Evolutionary conservation across 2,888 invertebrate genomes (phyloP).

Genomic region (Erebia epiphron): DNA sequence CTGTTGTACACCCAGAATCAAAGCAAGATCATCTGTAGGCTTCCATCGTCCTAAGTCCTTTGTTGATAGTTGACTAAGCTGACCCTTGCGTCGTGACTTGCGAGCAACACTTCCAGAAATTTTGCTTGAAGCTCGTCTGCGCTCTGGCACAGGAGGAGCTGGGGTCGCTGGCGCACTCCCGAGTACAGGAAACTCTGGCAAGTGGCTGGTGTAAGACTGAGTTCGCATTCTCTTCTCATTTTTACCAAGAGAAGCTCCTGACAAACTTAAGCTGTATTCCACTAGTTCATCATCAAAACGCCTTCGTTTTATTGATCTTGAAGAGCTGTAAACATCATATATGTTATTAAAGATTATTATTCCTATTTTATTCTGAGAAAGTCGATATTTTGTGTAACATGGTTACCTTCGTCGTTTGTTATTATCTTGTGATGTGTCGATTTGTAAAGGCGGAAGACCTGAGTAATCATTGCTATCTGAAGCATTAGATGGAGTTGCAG

Average conservation of each 20-base stretch:
- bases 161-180: conserved; percentile 50
- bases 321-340: conserved; percentile 86
- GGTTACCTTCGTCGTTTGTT: conserved; percentile 77
- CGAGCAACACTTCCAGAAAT: conserved; percentile 69
- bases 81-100: conserved; percentile 84
- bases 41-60: conserved; percentile 98
- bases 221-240: conserved; percentile 75
- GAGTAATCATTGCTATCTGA: conserved; percentile 74
- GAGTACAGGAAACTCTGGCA: conserved; percentile 70
- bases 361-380: neutral
- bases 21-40: conserved; percentile 96
- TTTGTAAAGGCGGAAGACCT: conserved; percentile 58
- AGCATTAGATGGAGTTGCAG: conserved; percentile 68
- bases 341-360: conserved; percentile 7
- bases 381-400: neutral
- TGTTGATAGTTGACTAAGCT: conserved; percentile 87
- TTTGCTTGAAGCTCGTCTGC: conserved; percentile 67
- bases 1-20: conserved; percentile 97
- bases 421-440: conserved; percentile 66
- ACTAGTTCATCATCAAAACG: conserved; percentile 99
- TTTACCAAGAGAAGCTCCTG: conserved; percentile 79
- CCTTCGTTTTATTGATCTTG: conserved; percentile 96
- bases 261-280: conserved; percentile 91
- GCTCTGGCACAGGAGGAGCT: conserved; percentile 57
- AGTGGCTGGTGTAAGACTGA: conserved; percentile 78